Percentiles rank a stretch among this genome's conserved stretches.
Evolutionary conservation across 2,888 invertebrate species (phyloP).

Genomic region (Tipula vernalis): DNA sequence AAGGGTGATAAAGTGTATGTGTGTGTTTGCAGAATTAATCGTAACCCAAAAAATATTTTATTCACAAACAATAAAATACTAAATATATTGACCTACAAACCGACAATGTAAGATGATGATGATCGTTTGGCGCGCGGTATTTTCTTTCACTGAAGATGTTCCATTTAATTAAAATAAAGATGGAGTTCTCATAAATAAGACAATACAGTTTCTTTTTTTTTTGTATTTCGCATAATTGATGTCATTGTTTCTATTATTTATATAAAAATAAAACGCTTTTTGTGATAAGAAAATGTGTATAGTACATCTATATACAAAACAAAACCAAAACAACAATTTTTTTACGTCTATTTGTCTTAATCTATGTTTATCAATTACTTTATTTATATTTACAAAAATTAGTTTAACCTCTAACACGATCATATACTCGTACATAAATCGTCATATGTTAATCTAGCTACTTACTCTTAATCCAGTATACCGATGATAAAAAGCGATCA

Average conservation of each 20-base stretch:
- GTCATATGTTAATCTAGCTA: neutral
- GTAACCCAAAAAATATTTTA: neutral
- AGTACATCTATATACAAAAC: no score
- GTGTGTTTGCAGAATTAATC: neutral
- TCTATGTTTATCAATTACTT: neutral
- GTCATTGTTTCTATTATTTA: neutral
- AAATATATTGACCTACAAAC: neutral
- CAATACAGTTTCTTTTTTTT: neutral
- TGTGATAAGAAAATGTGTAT: neutral
- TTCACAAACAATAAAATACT: neutral
- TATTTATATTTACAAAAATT: neutral
- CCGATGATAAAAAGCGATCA: neutral
- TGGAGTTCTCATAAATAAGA: neutral
- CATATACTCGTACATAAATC: neutral
- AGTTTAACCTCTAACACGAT: neutral
- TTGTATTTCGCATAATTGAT: neutral
- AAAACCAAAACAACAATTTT: neutral
- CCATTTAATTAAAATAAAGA: neutral
- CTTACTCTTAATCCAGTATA: neutral
- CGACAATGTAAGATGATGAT: neutral
- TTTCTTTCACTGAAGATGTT: neutral
- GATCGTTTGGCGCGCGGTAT: neutral
- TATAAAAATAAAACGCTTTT: neutral
- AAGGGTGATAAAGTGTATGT: neutral
- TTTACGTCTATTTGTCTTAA: neutral